Conservation (phyloP, 2,888 invertebrate species). For the Achlya flavicornis region DNA sequence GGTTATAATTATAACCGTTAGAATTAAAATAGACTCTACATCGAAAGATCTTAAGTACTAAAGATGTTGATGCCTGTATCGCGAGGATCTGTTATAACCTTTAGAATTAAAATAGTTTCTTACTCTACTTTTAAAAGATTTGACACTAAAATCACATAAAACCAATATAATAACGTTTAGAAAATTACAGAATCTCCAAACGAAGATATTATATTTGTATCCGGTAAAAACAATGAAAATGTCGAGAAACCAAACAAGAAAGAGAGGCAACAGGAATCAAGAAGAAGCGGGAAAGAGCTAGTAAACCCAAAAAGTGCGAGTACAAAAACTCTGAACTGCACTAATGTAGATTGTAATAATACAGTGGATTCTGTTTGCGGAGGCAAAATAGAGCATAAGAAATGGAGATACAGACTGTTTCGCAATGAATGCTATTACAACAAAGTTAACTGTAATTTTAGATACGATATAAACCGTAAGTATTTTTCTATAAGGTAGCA, state of each 20-base stretch:
- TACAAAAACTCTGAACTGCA: constrained; percentile 47
- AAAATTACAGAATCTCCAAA: constrained; percentile 46
- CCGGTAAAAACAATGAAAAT: constrained; percentile 58
- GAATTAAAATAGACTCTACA: no score
- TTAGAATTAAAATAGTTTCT: no score
- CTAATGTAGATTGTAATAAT: constrained; percentile 56
- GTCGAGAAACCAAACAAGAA: constrained; percentile 26
- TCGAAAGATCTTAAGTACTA: no score
- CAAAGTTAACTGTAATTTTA: constrained; percentile 72
- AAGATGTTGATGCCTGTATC: no score
- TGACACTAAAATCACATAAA: no score
- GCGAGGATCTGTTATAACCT: no score
- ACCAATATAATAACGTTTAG: no score
- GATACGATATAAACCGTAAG: constrained; percentile 62
- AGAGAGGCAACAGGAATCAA: constrained; percentile 10
- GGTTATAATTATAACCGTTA: no score
- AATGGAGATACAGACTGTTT: constrained; percentile 59
- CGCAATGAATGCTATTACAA: constrained; percentile 69
- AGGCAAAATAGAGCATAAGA: constrained; percentile 47
- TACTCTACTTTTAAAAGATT: no score
- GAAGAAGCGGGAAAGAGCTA: constrained; percentile 10
- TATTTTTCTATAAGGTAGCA: constrained; percentile 20
- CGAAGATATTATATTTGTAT: constrained; percentile 54
- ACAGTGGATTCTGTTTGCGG: constrained; percentile 57
- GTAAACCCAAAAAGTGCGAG: no score